Evolutionary conservation across 2,888 invertebrate species (phyloP).

Genomic region (Epinotia demarniana): DNA sequence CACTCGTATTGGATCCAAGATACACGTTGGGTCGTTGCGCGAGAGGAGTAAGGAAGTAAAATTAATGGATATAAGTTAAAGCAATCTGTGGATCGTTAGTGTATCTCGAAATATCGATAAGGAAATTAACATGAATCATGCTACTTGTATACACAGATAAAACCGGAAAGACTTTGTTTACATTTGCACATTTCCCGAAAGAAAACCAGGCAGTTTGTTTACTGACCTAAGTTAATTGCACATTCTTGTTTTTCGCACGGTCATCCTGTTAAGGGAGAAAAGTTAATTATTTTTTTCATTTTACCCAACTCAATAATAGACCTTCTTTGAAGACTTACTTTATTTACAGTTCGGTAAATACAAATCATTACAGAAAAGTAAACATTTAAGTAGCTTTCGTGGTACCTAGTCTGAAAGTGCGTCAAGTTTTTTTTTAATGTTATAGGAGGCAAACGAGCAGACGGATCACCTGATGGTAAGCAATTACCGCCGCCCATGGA

Average conservation of each 20-base stretch:
- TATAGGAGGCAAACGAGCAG: too few relatives aligned
- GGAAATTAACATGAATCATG: too few relatives aligned
- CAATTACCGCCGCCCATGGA: too few relatives aligned
- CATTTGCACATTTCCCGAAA: background rate
- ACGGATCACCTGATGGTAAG: too few relatives aligned
- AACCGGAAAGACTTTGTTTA: conserved; percentile 7
- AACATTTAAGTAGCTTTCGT: background rate
- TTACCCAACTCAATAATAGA: background rate
- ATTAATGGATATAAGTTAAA: too few relatives aligned
- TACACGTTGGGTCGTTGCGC: too few relatives aligned
- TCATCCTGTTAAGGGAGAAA: conserved; percentile 14
- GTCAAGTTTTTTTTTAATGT: too few relatives aligned
- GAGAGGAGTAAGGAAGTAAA: too few relatives aligned
- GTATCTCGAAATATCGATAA: too few relatives aligned
- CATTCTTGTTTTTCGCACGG: conserved; percentile 23
- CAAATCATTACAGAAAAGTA: background rate
- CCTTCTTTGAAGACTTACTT: background rate
- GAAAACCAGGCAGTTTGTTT: conserved; percentile 16
- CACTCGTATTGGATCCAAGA: too few relatives aligned
- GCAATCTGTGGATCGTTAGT: too few relatives aligned
- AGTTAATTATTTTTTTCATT: conserved; percentile 24
- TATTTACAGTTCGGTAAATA: background rate
- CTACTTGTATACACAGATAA: background rate
- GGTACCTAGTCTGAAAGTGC: too few relatives aligned
- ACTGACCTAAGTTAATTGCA: conserved; percentile 25